Evolutionary conservation across 2,888 invertebrate genomes (phyloP), one percentile per base, ranked within the genome.

Genomic region (Myopa testacea): DNA sequence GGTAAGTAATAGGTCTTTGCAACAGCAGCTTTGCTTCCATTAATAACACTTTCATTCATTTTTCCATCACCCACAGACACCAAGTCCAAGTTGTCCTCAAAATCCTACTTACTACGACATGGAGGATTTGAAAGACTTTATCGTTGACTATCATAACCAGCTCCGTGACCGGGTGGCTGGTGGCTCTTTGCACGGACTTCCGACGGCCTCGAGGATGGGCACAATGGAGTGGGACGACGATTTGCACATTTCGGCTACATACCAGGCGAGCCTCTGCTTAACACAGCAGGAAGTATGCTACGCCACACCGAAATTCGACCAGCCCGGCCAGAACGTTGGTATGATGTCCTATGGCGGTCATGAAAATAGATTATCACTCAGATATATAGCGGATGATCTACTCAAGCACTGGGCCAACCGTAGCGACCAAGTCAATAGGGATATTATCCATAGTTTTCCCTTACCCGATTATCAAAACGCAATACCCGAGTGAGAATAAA

Each of bases 141-240:
- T 65, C 16, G 38, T 65, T 14, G 65, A 65, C 8, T 65, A 14
- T 12, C 65, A 65, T 14, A 65, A 65, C 38, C 3, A 37, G 14
- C 14, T 65, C 8, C 65, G 65, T 16, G 34, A 34, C 16, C 14
- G 34, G 14, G 65, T 65, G 37, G 65, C 65, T 34, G 65, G 37
- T 34, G 65, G 65, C 65, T 14, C 3, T 7, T 26, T 65, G 37
- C 2, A 4, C 0, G 8, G 16, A 12, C 12, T 65, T 14, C 34
- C 34, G 65, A 12, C 34, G 38, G 65, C 65, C 1, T 4, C 65
- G 16, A 26, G 65, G 1, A 65, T 65, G 65, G 65, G 38, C 38
- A 65, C 65, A 8, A 65, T 65, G 65, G 14, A 65, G 65, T 65
- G 65, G 65, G 65, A 65, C 34, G 38, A 65, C 65, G 38, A 65